Evolutionary conservation across 2,113 vertebrate genomes (phyloP), one percentile per base, ranked within the genome.

Genomic region (Myiozetetes cayanensis): DNA sequence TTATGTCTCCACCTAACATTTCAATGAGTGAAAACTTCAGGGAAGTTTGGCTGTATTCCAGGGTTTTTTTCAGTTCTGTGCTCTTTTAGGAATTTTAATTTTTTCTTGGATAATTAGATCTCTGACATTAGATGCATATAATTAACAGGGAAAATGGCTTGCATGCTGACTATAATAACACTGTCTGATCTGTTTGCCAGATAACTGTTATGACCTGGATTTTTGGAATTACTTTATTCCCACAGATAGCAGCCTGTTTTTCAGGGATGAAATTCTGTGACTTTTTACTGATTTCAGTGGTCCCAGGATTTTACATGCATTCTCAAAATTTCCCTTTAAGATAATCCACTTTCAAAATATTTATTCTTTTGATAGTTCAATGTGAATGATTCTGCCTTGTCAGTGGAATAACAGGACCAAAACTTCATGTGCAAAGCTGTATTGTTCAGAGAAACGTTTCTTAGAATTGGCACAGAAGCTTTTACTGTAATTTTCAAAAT

Each of bases 101-200:
- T 95, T 83, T 95, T 85, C 72, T 93, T 87, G 30, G 56, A 39
- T 97, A 95, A 96, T 95, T 94, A 95, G 91, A 71, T 95, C 77
- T 94, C 91, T 94, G 90, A 95, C 62, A 96, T 92, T 89, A 94
- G 91, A 72, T 0, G 10, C 47, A 68, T 56, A 89, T 87, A 94
- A 92, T 95, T 96, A 97, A 94, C 67, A 94, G 44, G 70, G 91
- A 87, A 94, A 84, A 78, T 72, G 52, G 49, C 63, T 93, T 92
- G 44, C 70, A 31, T 79, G 77, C 77, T 72, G 91, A 28, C 86
- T 87, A 6, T 78, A 92, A 94, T 87, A 92, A 76, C 53, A 50
- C 70, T 73, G 61, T 81, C 89, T 94, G 86, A 92, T 90, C 65
- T 87, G 56, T 94, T 80, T 87, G 89, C 56, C 52, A 75, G 86